Conservation (phyloP, 2,797 vertebrate species). For the Enteromius mattozi region DNA sequence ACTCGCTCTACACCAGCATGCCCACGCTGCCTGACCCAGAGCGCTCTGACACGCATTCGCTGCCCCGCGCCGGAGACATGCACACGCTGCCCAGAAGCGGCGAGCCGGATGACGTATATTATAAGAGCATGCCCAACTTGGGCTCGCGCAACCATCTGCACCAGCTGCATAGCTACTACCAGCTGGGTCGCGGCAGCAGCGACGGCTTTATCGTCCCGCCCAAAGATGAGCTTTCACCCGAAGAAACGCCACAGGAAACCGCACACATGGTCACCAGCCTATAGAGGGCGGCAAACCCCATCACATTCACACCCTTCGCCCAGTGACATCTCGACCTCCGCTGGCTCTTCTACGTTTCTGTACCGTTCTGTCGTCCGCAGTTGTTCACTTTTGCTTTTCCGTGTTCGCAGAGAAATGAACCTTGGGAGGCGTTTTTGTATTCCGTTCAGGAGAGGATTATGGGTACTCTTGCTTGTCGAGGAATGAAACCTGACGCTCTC, state of each 20-base stretch:
- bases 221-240: constrained; percentile 88
- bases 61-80: constrained; percentile 57
- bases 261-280: constrained; percentile 98
- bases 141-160: constrained; percentile 93
- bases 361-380: constrained; percentile 84
- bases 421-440: constrained; percentile 47
- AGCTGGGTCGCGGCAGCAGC: constrained; percentile 95
- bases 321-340: constrained; percentile 45
- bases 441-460: constrained; percentile 33
- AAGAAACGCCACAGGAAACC: constrained; percentile 85
- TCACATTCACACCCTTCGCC: constrained; percentile 29
- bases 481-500: constrained; percentile 12
- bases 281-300: constrained; percentile 78
- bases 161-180: constrained; percentile 96
- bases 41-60: constrained; percentile 65
- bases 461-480: constrained; percentile 5
- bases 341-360: constrained; percentile 70
- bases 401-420: constrained; percentile 45
- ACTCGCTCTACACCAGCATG: constrained; percentile 98
- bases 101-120: constrained; percentile 93
- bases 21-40: constrained; percentile 85
- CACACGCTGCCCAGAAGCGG: constrained; percentile 64
- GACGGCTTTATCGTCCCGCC: constrained; percentile 94
- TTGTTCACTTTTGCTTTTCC: constrained; percentile 82
- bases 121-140: constrained; percentile 99